phyloP scores from a whole-genome alignment of 2,113 vertebrate genomes.

The Girardinichthys multiradiatus region DNA sequence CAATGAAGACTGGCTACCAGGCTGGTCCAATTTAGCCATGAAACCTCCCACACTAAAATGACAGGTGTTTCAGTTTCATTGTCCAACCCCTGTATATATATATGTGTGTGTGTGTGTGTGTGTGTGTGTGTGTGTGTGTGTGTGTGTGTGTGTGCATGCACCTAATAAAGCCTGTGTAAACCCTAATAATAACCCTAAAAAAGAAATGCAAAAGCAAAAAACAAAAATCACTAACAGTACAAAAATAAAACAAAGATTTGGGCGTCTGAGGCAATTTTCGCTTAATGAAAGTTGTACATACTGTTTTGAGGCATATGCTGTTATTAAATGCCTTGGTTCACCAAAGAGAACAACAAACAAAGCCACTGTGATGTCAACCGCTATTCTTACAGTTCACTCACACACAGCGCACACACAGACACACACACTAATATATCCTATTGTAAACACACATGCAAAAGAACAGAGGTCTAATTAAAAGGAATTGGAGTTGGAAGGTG shows the following conservation, averaged over 20 bases:
- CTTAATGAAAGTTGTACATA: not conserved
- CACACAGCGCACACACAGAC: conserved; percentile 10
- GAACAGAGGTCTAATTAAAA: conserved; percentile 76
- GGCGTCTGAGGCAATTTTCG: not conserved
- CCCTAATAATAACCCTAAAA: too few relatives aligned
- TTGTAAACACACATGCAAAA: conserved; percentile 35
- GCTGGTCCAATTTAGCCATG: too few relatives aligned
- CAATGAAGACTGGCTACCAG: too few relatives aligned
- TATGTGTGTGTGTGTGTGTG: too few relatives aligned
- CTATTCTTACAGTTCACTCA: conserved; percentile 18
- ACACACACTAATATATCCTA: conserved; percentile 21
- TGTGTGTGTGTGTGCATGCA: too few relatives aligned
- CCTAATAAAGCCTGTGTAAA: too few relatives aligned
- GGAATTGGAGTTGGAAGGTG: conserved; percentile 67
- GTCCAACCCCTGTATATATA: too few relatives aligned
- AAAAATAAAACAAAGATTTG: not conserved
- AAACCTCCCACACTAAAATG: too few relatives aligned
- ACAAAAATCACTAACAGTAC: too few relatives aligned
- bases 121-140: too few relatives aligned
- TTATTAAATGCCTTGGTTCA: conserved; percentile 11
- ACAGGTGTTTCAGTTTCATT: too few relatives aligned
- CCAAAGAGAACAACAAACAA: conserved; percentile 33
- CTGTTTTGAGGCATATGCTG: not conserved
- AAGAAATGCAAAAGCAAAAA: not conserved
- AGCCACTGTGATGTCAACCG: conserved; percentile 21